phyloP scores from a whole-genome alignment of 1,140 invertebrate species.

The Drosophila parabipectinata region DNA sequence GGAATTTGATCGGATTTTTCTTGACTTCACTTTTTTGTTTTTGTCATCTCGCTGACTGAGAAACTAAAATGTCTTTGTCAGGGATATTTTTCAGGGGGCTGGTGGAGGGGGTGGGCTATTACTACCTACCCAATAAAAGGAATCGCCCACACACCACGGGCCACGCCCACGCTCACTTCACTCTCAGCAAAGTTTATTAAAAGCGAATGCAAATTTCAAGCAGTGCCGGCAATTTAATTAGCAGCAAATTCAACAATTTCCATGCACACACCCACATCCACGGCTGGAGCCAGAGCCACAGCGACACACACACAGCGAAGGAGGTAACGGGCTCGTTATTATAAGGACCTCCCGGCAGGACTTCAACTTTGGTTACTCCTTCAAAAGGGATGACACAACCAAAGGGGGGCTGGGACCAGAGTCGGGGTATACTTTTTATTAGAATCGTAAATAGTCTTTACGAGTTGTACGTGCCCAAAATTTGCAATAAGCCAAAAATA shows the following conservation, averaged over 20 bases:
- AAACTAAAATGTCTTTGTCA: conserved; percentile 48
- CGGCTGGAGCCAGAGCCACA: neutral
- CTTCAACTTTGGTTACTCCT: conserved; percentile 48
- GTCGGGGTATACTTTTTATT: conserved; percentile 75
- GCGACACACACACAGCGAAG: neutral
- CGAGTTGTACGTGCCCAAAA: conserved; percentile 80
- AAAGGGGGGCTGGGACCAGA: conserved; percentile 27
- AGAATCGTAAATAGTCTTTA: conserved; percentile 83
- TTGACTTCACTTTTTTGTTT: too few species aligned
- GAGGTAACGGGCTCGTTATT: conserved; percentile 37
- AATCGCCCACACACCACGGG: neutral
- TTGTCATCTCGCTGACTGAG: neutral
- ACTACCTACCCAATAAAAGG: too few species aligned
- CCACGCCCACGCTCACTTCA: neutral
- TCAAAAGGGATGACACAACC: conserved; percentile 42
- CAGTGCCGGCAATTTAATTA: conserved; percentile 71
- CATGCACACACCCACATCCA: conserved; percentile 45
- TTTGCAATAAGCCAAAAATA: conserved; percentile 78
- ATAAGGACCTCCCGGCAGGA: conserved; percentile 36
- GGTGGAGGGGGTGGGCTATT: too few species aligned
- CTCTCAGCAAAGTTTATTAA: conserved; percentile 64
- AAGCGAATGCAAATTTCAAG: conserved; percentile 72
- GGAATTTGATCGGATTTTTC: conserved; percentile 9
- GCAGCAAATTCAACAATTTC: conserved; percentile 80
- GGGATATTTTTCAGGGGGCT: conserved; percentile 31